These are phyloP conservation scores for Laterallus jamaicensis DNA, from an alignment of 2,113 vertebrate species.

Conservation along the genomic window DNA sequence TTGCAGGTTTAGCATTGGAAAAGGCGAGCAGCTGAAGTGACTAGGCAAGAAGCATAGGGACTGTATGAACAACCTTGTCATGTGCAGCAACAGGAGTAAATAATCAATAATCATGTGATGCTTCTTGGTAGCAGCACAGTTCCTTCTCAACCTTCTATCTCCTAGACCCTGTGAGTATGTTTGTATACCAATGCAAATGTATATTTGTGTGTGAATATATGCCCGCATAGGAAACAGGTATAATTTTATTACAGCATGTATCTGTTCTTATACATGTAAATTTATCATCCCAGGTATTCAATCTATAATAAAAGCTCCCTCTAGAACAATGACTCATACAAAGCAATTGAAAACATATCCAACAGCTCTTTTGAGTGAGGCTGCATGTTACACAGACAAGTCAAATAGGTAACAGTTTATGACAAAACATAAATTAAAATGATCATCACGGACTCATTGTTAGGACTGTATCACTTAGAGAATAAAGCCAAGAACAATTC, in stretches of 20 bases:
- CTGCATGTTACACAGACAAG: slow-evolving; percentile 32
- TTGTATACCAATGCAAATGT: background rate
- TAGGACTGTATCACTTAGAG: slow-evolving; percentile 46
- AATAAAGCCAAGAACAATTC: slow-evolving; percentile 45
- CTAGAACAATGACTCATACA: slow-evolving; percentile 58
- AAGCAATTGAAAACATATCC: slow-evolving; percentile 49
- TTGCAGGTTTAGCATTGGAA: background rate
- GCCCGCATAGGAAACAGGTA: background rate
- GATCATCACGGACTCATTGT: slow-evolving; percentile 56
- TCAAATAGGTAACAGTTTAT: slow-evolving; percentile 54
- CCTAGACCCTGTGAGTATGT: background rate
- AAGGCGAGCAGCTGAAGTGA: background rate
- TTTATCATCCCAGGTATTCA: slow-evolving; percentile 14
- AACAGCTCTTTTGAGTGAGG: slow-evolving; percentile 43
- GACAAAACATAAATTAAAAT: slow-evolving; percentile 64
- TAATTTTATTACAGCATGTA: background rate
- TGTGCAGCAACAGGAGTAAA: background rate
- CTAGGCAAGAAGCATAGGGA: background rate
- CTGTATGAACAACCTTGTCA: background rate
- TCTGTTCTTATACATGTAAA: slow-evolving; percentile 2
- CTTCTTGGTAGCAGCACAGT: background rate
- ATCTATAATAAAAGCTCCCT: slow-evolving; percentile 44
- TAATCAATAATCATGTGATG: background rate
- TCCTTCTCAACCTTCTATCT: background rate
- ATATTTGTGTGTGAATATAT: background rate